Base-by-base conservation (phyloP, 1,140 invertebrate species). In the Microplitis mediator region DNA sequence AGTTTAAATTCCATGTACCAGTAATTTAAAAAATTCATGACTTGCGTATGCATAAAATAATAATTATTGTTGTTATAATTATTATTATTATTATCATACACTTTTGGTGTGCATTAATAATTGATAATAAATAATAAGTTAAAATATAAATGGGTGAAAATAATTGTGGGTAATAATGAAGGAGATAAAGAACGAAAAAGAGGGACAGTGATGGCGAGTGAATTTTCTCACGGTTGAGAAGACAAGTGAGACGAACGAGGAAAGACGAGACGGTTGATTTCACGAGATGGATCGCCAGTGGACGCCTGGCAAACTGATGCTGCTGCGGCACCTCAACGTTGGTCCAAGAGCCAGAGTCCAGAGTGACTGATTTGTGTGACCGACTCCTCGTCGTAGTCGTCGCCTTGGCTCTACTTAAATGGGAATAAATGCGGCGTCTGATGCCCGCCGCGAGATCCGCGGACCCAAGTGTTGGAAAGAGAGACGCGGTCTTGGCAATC, bases 401-500 rank as follows among this genome's bases (percentile, higher is more conserved):
- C 79, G 76, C 79, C 80, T 82, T 80, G 79, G 72, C 78, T 81
- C 78, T 82, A 82, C 81, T 82, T 82, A 82, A 82, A 82, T 80
- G 81, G 81, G 77, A 82, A 82, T 82, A 80, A 82, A 81, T 79
- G 78, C 78, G 73, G 76, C 78, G 62, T 34, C 62, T 50, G 62
- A 35, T 14, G 65, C 31, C 65, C 31, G 35, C 14, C 4, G 23
- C 14, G 56, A 50, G 52, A 14, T 54, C n/a, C 31, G 50, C 50
- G 52, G 65, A 50, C 52, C 31, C 52, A 67, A 50, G 34, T 32
- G 50, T n/a, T 4, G 6, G 11, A 45, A 45, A 45, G 39, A 45
- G 39, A 45, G 11, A 6, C 11, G 39, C 39, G 34, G 34, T 62
- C 60, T 62, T 16, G 54, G 54, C 54, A 16, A 62, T 62, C 60